These are phyloP conservation scores for Cheilosia urbana DNA, from an alignment of 2,888 invertebrate species.

Conservation along the genomic window DNA sequence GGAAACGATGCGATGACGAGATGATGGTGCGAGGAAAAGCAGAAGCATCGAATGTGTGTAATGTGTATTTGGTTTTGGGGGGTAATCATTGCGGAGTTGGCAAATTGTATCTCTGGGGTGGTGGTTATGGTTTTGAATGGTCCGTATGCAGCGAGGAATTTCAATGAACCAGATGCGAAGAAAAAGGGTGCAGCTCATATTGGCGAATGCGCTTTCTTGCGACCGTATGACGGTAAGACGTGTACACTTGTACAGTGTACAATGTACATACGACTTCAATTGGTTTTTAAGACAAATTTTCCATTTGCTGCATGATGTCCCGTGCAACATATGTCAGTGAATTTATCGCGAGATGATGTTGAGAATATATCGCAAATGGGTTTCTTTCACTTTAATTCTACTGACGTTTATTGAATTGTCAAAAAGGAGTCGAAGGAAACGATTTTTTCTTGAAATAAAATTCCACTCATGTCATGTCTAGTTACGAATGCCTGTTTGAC, in stretches of 20 bases:
- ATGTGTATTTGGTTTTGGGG: slow-evolving; percentile 23
- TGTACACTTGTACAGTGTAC: no score
- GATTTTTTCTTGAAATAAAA: no score
- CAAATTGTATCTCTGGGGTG: slow-evolving; percentile 51
- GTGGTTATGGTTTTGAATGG: slow-evolving; percentile 28
- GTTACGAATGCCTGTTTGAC: no score
- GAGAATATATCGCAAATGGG: no score
- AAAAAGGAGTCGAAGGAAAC: no score
- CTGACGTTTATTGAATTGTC: no score
- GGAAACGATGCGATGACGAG: slow-evolving; percentile 42
- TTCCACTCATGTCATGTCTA: no score
- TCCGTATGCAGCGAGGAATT: slow-evolving; percentile 42
- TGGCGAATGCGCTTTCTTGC: slow-evolving; percentile 21
- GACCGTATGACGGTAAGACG: background rate
- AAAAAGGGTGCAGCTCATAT: slow-evolving; percentile 40
- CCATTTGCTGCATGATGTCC: background rate
- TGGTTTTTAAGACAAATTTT: background rate
- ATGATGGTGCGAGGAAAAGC: slow-evolving; percentile 2
- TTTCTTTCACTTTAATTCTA: no score
- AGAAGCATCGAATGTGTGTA: background rate
- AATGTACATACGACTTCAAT: background rate
- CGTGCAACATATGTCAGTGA: background rate
- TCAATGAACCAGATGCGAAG: slow-evolving; percentile 29
- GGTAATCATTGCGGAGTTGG: slow-evolving; percentile 12
- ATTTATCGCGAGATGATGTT: no score